Conservation (phyloP, 2,888 invertebrate genomes). For the Copidosoma aretas region DNA sequence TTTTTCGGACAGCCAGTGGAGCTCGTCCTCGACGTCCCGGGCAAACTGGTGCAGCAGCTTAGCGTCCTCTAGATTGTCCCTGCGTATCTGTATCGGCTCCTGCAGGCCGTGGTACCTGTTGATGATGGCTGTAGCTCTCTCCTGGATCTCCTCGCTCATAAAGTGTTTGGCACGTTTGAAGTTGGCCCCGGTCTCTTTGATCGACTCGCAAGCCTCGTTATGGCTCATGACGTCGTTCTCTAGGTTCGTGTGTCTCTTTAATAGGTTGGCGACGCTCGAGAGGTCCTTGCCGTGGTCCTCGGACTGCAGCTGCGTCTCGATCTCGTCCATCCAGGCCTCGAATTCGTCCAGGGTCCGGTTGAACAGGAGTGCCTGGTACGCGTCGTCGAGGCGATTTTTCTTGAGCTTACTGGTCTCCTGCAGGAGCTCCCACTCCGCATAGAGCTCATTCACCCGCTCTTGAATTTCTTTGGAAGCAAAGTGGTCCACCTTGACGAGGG, state of each 20-base stretch:
- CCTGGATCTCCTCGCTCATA: conserved; percentile 85
- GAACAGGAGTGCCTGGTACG: conserved; percentile 88
- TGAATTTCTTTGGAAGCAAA: conserved; percentile 88
- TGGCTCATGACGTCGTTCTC: conserved; percentile 87
- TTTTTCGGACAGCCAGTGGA: conserved; percentile 87
- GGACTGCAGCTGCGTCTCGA: conserved; percentile 77
- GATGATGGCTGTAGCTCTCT: conserved; percentile 73
- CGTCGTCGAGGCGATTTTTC: conserved; percentile 84
- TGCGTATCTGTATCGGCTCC: conserved; percentile 88
- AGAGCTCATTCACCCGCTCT: conserved; percentile 80
- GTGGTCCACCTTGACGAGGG: conserved; percentile 74
- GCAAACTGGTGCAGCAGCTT: conserved; percentile 86
- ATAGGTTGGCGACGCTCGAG: conserved; percentile 81
- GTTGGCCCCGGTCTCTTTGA: conserved; percentile 80
- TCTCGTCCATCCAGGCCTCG: conserved; percentile 90
- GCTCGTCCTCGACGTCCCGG: conserved; percentile 90
- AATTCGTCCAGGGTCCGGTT: conserved; percentile 91
- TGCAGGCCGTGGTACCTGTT: conserved; percentile 80
- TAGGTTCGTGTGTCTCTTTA: conserved; percentile 81
- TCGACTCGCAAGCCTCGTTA: conserved; percentile 79
- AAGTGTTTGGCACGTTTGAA: conserved; percentile 85
- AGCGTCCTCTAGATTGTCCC: conserved; percentile 92
- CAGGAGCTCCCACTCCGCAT: conserved; percentile 85
- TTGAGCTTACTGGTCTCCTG: conserved; percentile 84
- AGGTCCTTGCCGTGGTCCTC: conserved; percentile 88